Conservation (phyloP, 2,113 vertebrate species). For the Choloepus hoffmanni region DNA sequence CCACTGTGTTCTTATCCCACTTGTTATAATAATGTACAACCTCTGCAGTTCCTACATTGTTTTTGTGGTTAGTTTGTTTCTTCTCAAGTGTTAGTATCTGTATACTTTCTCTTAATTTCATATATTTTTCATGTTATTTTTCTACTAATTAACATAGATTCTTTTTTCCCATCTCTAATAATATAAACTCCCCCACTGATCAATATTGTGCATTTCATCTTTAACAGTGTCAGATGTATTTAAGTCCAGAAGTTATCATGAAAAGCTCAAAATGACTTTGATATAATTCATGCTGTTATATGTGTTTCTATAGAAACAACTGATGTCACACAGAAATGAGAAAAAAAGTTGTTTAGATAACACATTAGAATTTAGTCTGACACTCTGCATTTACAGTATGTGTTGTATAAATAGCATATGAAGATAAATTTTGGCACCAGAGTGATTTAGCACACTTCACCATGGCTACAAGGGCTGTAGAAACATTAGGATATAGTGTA, state of each 20-base stretch:
- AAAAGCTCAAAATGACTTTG: constrained; percentile 7
- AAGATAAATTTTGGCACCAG: neutral
- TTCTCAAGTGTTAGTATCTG: neutral
- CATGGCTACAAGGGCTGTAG: neutral
- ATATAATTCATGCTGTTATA: neutral
- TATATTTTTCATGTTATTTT: neutral
- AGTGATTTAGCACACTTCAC: neutral
- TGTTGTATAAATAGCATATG: neutral
- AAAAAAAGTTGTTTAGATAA: constrained; percentile 3
- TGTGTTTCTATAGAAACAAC: constrained; percentile 6
- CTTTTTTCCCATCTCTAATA: neutral
- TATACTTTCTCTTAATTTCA: neutral
- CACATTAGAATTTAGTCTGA: constrained; percentile 2
- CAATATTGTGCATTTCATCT: neutral
- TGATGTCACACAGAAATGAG: constrained; percentile 22
- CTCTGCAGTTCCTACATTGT: neutral
- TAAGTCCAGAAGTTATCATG: neutral
- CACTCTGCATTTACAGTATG: neutral
- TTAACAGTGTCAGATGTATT: neutral
- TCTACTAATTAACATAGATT: constrained; percentile 8
- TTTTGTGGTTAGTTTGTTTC: neutral
- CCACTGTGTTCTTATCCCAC: neutral
- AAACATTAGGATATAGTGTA: neutral
- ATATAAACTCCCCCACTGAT: neutral
- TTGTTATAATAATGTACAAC: neutral